Conservation (phyloP, 1,140 invertebrate genomes). For the Ceratitis capitata region DNA sequence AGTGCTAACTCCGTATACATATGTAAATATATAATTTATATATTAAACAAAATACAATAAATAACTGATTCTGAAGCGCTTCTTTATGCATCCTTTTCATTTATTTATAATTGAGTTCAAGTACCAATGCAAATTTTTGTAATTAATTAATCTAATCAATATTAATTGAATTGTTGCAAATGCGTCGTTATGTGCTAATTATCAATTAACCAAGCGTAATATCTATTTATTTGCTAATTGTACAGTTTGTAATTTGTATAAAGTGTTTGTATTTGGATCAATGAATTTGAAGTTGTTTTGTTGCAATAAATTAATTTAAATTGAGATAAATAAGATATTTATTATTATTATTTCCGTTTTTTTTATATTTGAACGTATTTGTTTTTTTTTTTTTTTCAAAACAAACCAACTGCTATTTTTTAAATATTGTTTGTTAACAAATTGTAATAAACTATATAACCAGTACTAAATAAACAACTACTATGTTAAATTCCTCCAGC, state of each 20-base stretch:
- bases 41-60: not conserved
- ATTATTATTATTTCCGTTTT: no score
- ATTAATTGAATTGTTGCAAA: constrained; percentile 25
- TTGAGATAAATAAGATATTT: no score
- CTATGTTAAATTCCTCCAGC: not conserved
- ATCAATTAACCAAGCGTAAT: not conserved
- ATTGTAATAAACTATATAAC: no score
- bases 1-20: not conserved
- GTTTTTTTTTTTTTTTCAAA: no score
- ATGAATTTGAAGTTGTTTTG: not conserved
- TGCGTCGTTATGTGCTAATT: constrained; percentile 27
- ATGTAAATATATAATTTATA: not conserved
- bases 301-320: no score
- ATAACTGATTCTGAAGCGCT: not conserved
- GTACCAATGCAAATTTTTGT: constrained; percentile 26
- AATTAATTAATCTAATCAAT: not conserved
- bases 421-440: no score
- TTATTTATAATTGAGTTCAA: constrained; percentile 19
- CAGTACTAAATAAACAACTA: not conserved
- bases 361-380: no score
- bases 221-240: not conserved
- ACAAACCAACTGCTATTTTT: no score
- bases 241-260: constrained; percentile 30
- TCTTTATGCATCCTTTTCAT: constrained; percentile 28
- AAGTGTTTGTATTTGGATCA: not conserved